These are phyloP conservation scores for Monochamus alternatus DNA, from an alignment of 2,888 invertebrate species.

Conservation along the genomic window DNA sequence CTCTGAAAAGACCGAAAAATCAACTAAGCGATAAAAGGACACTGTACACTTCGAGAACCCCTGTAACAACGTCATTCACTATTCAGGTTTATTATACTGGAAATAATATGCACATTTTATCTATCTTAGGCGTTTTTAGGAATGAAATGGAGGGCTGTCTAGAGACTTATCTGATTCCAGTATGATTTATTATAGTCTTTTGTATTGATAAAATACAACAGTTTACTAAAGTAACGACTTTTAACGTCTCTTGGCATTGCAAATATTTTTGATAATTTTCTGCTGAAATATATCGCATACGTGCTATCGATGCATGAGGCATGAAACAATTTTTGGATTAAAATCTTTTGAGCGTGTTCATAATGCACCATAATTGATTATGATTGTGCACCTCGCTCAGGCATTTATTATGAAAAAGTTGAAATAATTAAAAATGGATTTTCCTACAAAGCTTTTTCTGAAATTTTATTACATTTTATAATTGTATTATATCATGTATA, in stretches of 20 bases:
- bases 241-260: background rate
- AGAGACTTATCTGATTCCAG: conserved; percentile 6
- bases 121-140: conserved; percentile 6
- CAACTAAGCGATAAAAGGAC: background rate
- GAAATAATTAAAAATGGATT: too few relatives aligned
- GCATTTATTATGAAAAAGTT: too few relatives aligned
- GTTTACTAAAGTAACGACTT: background rate
- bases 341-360: too few relatives aligned
- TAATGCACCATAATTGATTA: too few relatives aligned
- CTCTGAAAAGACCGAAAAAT: too few relatives aligned
- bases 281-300: background rate
- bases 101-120: conserved; percentile 10
- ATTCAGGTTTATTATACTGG: conserved; percentile 8
- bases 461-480: too few relatives aligned
- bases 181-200: conserved; percentile 3
- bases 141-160: background rate
- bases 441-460: too few relatives aligned
- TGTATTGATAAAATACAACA: background rate
- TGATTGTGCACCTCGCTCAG: too few relatives aligned
- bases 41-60: background rate
- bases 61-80: background rate
- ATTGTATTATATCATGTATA: too few relatives aligned
- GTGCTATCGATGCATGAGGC: too few relatives aligned
- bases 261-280: background rate
- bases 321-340: too few relatives aligned